phyloP scores from a whole-genome alignment of 2,113 vertebrate genomes.

The Origma solitaria region DNA sequence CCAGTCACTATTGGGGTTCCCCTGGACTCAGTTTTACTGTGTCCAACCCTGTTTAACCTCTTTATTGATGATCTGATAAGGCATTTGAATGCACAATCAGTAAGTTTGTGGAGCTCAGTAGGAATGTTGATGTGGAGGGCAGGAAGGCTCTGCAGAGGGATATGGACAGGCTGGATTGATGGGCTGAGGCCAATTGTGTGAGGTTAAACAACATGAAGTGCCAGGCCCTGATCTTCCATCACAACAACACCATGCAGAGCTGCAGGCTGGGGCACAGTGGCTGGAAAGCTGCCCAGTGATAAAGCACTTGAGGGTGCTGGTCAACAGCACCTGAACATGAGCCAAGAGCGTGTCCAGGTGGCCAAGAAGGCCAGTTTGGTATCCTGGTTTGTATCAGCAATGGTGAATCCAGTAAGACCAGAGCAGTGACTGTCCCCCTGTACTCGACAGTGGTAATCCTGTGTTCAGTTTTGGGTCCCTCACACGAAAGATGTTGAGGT shows the following conservation, averaged over 20 bases:
- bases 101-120: not conserved
- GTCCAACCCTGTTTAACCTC: not conserved
- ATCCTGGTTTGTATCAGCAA: not conserved
- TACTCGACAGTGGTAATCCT: not conserved
- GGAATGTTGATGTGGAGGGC: not conserved
- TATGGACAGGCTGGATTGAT: not conserved
- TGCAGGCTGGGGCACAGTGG: not conserved
- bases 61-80: not conserved
- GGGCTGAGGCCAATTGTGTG: not conserved
- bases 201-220: not conserved
- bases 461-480: not conserved
- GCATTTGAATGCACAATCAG: fast-evolving
- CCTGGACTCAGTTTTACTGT: not conserved
- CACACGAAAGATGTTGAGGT: too few relatives aligned
- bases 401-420: too few relatives aligned
- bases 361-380: not conserved
- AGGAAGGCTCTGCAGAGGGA: not conserved
- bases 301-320: not conserved
- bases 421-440: not conserved
- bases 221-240: not conserved
- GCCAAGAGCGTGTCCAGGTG: not conserved
- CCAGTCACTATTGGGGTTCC: not conserved
- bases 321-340: not conserved
- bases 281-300: not conserved
- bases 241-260: not conserved